phyloP scores from a whole-genome alignment of 2,888 invertebrate genomes.

The Gnatocerus cornutus region DNA sequence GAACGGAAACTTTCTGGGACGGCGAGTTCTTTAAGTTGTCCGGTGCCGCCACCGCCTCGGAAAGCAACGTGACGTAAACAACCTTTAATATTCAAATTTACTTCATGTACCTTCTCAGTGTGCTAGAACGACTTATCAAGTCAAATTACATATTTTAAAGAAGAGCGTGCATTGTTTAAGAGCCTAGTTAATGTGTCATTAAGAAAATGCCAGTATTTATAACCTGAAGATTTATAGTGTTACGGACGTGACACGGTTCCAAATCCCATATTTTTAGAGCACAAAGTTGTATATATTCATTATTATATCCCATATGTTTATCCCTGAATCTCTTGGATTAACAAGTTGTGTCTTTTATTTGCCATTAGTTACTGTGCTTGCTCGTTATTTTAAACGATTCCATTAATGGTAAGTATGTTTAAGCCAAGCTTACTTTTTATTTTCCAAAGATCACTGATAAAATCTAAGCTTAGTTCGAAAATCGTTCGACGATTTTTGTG shows the following conservation, averaged over 20 bases:
- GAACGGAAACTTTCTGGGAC: conserved; percentile 64
- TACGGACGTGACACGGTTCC: conserved; percentile 28
- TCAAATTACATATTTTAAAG: conserved; percentile 44
- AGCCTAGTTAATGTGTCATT: conserved; percentile 49
- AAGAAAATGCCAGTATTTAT: conserved; percentile 47
- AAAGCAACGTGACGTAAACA: conserved; percentile 68
- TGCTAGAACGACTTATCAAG: conserved; percentile 53
- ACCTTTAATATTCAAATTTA: conserved; percentile 57
- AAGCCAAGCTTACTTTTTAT: conserved; percentile 33
- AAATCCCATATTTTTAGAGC: conserved; percentile 41
- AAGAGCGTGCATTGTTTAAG: conserved; percentile 41
- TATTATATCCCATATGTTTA: conserved; percentile 20
- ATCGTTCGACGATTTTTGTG: conserved; percentile 52
- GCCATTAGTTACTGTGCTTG: conserved; percentile 31
- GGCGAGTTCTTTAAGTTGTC: conserved; percentile 58
- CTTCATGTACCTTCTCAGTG: conserved; percentile 63
- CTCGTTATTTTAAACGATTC: conserved; percentile 30
- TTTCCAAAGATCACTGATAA: conserved; percentile 53
- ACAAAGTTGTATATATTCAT: conserved; percentile 42
- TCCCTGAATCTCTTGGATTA: conserved; percentile 25
- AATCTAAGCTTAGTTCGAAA: conserved; percentile 41
- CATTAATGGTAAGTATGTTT: conserved; percentile 35
- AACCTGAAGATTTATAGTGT: conserved; percentile 31
- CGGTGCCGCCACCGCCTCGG: conserved; percentile 67
- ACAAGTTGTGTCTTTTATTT: conserved; percentile 22